These are phyloP conservation scores for Erebia epiphron DNA, from an alignment of 2,888 invertebrate genomes.

Conservation along the genomic window DNA sequence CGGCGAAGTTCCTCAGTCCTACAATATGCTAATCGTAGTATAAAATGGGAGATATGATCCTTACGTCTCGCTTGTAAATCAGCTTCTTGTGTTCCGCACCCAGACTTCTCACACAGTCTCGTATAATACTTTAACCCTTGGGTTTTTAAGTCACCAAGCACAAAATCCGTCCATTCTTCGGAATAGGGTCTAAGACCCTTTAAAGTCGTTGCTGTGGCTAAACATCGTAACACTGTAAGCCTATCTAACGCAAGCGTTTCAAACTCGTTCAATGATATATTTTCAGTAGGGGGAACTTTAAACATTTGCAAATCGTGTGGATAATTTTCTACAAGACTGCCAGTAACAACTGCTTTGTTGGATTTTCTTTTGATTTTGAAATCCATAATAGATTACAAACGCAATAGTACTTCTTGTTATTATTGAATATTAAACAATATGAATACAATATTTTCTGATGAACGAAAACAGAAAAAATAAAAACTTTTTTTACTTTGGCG, in stretches of 20 bases:
- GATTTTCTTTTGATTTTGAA: conserved; percentile 74
- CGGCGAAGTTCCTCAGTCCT: conserved; percentile 91
- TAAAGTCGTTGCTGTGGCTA: conserved; percentile 87
- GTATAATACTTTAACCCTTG: conserved; percentile 86
- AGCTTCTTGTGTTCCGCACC: conserved; percentile 79
- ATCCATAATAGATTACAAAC: conserved; percentile 57
- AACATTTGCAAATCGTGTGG: conserved; percentile 92
- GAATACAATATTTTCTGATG: too few relatives aligned
- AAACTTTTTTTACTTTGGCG: too few relatives aligned
- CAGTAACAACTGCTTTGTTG: conserved; percentile 57
- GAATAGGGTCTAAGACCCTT: conserved; percentile 84
- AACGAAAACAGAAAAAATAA: too few relatives aligned
- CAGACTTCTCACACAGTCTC: conserved; percentile 83
- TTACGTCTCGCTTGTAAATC: conserved; percentile 87
- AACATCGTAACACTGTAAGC: conserved; percentile 88
- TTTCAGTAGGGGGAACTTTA: conserved; percentile 87
- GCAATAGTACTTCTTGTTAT: too few relatives aligned
- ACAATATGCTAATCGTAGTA: conserved; percentile 95
- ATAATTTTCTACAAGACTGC: conserved; percentile 82
- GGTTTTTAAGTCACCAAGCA: conserved; percentile 85
- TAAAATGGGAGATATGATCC: conserved; percentile 97
- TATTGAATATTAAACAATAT: too few relatives aligned
- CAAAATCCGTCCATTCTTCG: conserved; percentile 86
- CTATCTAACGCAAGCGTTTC: conserved; percentile 94
- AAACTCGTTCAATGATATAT: conserved; percentile 91